Evolutionary conservation across 1,140 invertebrate genomes (phyloP), one percentile per base, ranked within the genome.

Genomic region (Hydropsyche tenuis): DNA sequence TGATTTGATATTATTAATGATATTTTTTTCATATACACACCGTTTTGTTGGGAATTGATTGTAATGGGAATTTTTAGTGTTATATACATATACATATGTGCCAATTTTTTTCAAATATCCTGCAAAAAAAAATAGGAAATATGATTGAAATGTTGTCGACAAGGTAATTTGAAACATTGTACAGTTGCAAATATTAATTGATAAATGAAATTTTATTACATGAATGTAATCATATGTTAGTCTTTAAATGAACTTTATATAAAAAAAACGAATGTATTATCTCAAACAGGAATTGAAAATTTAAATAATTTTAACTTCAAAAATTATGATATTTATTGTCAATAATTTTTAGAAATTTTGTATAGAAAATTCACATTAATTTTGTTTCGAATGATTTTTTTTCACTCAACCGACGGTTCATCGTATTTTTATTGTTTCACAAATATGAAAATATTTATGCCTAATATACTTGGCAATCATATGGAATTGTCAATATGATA

Each of bases 211-310:
- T 71, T 75, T 71, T 66, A 65, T 71, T 75, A 75, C 69, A 23
- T 75, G 48, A 71, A 22, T 66, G 69, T 71, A 75, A 75, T 27
- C 60, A 69, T 71, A 75, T 75, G 73, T 75, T 75, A 75, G 69
- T 48, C 20, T 48, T 53, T 64, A 69, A 63, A 48, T 69, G 62
- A 71, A 42, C 45, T 70, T 71, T 71, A 65, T 66, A 60, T 60
- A 65, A 75, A 62, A 43, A 25, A 72, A 71, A 68, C 70, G 73
- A 73, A 60, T 73, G 63, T 75, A 75, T 77, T 77, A 77, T 75
- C 73, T 77, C 71, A 73, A 73, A 75, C 73, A 73, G 73, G 73
- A 77, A 77, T 75, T 77, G 73, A 77, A 70, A 72, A 37, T 37
- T 37, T 70, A 69, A 73, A 77, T 73, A 77, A 73, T 75, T 73